Conservation (phyloP, 2,113 vertebrate species). For the Donacobius atricapilla region DNA sequence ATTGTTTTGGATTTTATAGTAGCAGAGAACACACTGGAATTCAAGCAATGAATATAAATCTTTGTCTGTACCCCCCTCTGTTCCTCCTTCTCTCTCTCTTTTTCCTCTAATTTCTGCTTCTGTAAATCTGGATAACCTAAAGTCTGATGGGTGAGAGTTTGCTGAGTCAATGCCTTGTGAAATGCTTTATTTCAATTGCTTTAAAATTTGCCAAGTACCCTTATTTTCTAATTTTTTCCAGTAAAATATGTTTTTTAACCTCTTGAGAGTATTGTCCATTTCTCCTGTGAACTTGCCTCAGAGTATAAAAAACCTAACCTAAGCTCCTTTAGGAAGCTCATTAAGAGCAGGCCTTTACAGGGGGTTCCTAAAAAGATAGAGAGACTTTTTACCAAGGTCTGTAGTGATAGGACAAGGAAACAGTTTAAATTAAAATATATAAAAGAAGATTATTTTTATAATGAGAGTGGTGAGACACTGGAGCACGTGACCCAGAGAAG, state of each 20-base stretch:
- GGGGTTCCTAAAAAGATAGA: background rate
- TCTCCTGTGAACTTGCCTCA: rapidly evolving
- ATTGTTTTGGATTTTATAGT: background rate
- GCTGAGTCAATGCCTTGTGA: background rate
- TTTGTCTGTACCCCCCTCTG: background rate
- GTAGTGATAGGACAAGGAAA: background rate
- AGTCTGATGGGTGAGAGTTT: background rate
- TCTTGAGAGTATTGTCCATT: background rate
- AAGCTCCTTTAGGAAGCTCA: background rate
- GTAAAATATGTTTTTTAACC: background rate
- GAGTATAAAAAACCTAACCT: background rate
- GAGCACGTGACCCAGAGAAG: rapidly evolving
- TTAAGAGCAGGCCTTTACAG: background rate
- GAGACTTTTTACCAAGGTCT: background rate
- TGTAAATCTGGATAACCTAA: background rate
- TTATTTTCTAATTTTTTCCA: background rate
- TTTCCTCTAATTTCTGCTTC: background rate
- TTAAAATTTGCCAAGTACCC: background rate
- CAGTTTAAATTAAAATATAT: background rate
- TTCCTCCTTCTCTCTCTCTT: background rate
- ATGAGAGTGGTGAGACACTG: rapidly evolving
- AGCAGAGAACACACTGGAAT: background rate
- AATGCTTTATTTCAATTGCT: background rate
- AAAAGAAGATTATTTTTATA: background rate
- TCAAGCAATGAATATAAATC: background rate